A percentile compares a stretch with the other conserved stretches of the same genome.
phyloP scores from a whole-genome alignment of 2,797 vertebrate genomes.

The Monodelphis domestica region DNA sequence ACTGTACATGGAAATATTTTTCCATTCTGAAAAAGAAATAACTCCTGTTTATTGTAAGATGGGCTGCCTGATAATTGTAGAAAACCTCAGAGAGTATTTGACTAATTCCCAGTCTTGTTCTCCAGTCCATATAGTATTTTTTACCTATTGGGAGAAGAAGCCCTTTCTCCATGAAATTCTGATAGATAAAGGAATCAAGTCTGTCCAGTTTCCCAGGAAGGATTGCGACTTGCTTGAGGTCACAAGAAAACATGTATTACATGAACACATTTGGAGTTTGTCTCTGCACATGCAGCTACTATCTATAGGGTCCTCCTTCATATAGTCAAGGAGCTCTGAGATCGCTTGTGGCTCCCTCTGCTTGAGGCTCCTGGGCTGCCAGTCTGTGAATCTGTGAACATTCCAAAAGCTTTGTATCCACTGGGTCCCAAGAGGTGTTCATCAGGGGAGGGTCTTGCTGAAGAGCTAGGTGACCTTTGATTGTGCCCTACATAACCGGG shows the following conservation, averaged over 20 bases:
- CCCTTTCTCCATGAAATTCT: slow-evolving; percentile 16
- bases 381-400: slow-evolving; percentile 12
- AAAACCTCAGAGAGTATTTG: background rate
- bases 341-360: slow-evolving; percentile 81
- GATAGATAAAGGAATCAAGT: background rate
- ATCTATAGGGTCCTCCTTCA: slow-evolving; percentile 61
- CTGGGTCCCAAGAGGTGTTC: slow-evolving; percentile 35
- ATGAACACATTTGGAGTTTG: background rate
- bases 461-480: background rate
- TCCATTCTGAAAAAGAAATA: slow-evolving; percentile 12
- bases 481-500: slow-evolving; percentile 68
- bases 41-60: background rate
- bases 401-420: background rate
- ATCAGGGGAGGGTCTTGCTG: slow-evolving; percentile 58
- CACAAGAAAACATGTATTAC: background rate
- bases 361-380: background rate
- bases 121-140: background rate
- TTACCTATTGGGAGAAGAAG: background rate
- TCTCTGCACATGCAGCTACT: background rate
- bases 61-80: slow-evolving; percentile 1
- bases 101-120: slow-evolving; percentile 1
- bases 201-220: background rate
- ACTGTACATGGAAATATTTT: background rate
- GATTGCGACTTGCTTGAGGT: background rate
- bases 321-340: slow-evolving; percentile 86